phyloP scores from a whole-genome alignment of 2,888 invertebrate genomes.

The Falcaria lacertinaria region DNA sequence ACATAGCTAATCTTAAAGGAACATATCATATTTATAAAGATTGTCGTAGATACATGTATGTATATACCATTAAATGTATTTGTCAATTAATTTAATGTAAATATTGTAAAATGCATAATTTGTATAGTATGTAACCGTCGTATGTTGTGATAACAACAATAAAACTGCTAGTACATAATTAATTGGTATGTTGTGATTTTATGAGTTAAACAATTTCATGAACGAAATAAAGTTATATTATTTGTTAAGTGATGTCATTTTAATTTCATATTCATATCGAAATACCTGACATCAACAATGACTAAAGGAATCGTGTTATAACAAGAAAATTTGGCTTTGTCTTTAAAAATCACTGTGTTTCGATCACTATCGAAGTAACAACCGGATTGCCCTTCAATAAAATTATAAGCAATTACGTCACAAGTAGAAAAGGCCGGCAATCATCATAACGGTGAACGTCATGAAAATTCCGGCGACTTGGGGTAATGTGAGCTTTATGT shows the following conservation, averaged over 20 bases:
- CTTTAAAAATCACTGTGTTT: no score
- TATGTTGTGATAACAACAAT: constrained; percentile 36
- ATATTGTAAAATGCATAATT: constrained; percentile 19
- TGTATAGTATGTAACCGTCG: constrained; percentile 27
- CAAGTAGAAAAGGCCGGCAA: constrained; percentile 35
- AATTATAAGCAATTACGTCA: constrained; percentile 10
- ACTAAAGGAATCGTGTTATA: no score
- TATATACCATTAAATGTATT: constrained; percentile 24
- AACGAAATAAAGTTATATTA: constrained; percentile 60
- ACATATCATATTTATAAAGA: constrained; percentile 57
- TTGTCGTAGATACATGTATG: constrained; percentile 21
- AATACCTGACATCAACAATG: background rate
- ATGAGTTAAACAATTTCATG: constrained; percentile 36
- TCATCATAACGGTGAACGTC: constrained; percentile 49
- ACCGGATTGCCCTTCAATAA: background rate
- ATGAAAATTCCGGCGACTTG: constrained; percentile 27
- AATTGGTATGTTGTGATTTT: constrained; percentile 62
- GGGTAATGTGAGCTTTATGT: constrained; percentile 34
- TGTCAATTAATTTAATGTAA: constrained; percentile 32
- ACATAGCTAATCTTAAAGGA: constrained; percentile 20
- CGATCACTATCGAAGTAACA: no score
- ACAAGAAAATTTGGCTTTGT: no score
- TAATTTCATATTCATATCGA: constrained; percentile 9
- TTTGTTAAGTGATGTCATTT: constrained; percentile 43
- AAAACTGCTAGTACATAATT: constrained; percentile 28